Percentiles rank a stretch among this genome's conserved stretches.
Evolutionary conservation across 2,888 invertebrate species (phyloP).

Genomic region (Meiosimyza platycephala): DNA sequence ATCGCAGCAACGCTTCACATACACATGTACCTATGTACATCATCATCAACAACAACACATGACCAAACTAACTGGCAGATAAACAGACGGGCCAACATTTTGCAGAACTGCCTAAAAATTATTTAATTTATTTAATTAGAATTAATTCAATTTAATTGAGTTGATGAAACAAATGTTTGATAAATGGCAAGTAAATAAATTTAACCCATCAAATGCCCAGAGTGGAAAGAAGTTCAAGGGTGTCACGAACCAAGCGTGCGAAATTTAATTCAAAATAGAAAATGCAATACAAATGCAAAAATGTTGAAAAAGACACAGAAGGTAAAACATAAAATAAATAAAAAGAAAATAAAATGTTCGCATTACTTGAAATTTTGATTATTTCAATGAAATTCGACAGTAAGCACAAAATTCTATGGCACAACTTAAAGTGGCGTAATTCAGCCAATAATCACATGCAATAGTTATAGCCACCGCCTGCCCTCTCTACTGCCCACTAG

Average conservation of each 20-base stretch:
- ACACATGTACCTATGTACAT: too few relatives aligned
- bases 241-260: constrained; percentile 23
- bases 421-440: not conserved
- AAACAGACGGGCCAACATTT: constrained; percentile 7
- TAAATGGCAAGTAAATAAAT: constrained; percentile 2
- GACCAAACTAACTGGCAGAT: not conserved
- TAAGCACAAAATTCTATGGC: not conserved
- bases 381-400: constrained; percentile 16
- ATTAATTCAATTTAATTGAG: constrained; percentile 27
- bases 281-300: not conserved
- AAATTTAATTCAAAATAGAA: not conserved
- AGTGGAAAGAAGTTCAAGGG: constrained; percentile 27
- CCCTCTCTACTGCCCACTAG: too few relatives aligned
- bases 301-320: not conserved
- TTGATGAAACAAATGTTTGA: constrained; percentile 33
- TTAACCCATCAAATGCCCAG: constrained; percentile 6
- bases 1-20: too few relatives aligned
- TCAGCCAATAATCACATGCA: not conserved
- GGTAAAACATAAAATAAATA: not conserved
- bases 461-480: not conserved
- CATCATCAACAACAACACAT: too few relatives aligned
- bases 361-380: constrained; percentile 18
- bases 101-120: constrained; percentile 18
- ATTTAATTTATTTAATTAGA: constrained; percentile 15
- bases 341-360: constrained; percentile 12